Conservation (phyloP, 2,797 vertebrate genomes). For the Acanthurus lineatus region DNA sequence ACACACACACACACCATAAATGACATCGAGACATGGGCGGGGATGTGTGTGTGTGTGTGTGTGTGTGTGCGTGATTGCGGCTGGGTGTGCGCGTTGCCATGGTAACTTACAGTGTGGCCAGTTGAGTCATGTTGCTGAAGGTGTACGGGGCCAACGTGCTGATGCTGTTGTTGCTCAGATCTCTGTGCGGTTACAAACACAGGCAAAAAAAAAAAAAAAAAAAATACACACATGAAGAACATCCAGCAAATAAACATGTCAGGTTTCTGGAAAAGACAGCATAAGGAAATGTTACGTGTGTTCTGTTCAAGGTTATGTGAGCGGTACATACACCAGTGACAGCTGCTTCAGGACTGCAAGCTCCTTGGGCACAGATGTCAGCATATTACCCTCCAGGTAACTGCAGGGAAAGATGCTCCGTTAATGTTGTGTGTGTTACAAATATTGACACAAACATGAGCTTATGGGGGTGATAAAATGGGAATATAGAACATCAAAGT, state of each 20-base stretch:
- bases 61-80: neutral
- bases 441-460: conserved; percentile 15
- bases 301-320: conserved; percentile 54
- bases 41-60: neutral
- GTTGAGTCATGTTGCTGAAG: conserved; percentile 97
- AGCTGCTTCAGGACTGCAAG: conserved; percentile 92
- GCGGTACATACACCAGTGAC: conserved; percentile 92
- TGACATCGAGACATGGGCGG: neutral
- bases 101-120: conserved; percentile 95
- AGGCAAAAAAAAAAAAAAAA: conserved; percentile 27
- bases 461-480: neutral
- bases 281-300: neutral
- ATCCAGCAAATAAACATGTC: neutral
- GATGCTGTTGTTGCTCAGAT: conserved; percentile 99
- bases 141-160: conserved; percentile 89
- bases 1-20: neutral
- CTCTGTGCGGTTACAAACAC: conserved; percentile 82
- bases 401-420: conserved; percentile 82
- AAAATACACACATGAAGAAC: conserved; percentile 8
- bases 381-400: conserved; percentile 96
- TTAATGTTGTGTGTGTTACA: conserved; percentile 25
- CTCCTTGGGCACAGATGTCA: conserved; percentile 93
- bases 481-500: conserved; percentile 2
- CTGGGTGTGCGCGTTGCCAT: conserved; percentile 17
- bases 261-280: neutral